These are phyloP conservation scores for Ibycter americanus DNA, from an alignment of 2,797 vertebrate species.

Conservation along the genomic window DNA sequence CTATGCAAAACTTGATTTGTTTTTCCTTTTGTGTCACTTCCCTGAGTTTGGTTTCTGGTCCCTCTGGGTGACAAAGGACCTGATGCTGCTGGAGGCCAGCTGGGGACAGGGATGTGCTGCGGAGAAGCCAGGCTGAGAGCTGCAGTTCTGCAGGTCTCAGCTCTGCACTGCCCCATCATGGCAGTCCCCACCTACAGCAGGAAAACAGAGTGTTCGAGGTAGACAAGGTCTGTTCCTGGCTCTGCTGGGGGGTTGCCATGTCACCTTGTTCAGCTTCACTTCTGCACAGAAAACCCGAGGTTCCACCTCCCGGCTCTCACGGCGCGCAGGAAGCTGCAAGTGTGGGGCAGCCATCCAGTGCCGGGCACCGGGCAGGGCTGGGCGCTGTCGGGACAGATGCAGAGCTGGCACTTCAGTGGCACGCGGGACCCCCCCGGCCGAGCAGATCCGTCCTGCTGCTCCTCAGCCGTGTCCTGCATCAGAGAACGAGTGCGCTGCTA, in stretches of 20 bases:
- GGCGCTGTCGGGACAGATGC: not conserved
- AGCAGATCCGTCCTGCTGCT: not conserved
- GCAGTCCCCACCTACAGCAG: not conserved
- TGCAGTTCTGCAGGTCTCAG: not conserved
- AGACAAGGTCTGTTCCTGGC: not conserved
- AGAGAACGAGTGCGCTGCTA: rapidly evolving
- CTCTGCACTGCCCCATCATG: not conserved
- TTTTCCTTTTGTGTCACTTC: not conserved
- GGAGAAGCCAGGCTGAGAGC: not conserved
- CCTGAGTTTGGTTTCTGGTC: not conserved
- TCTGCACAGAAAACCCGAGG: too few relatives aligned
- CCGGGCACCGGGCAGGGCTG: not conserved
- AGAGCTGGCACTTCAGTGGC: not conserved
- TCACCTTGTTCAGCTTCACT: not conserved
- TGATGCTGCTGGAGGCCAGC: not conserved
- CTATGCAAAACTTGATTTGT: not conserved
- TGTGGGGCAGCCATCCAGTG: rapidly evolving
- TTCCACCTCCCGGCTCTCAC: not conserved
- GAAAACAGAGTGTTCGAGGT: not conserved
- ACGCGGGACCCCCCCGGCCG: rapidly evolving
- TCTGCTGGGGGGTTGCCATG: not conserved
- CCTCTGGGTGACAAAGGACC: not conserved
- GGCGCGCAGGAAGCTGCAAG: not conserved
- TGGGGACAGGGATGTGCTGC: not conserved
- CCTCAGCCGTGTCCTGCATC: not conserved